Evolutionary conservation across 2,888 invertebrate genomes (phyloP).

Genomic region (Athripsodes cinereus): DNA sequence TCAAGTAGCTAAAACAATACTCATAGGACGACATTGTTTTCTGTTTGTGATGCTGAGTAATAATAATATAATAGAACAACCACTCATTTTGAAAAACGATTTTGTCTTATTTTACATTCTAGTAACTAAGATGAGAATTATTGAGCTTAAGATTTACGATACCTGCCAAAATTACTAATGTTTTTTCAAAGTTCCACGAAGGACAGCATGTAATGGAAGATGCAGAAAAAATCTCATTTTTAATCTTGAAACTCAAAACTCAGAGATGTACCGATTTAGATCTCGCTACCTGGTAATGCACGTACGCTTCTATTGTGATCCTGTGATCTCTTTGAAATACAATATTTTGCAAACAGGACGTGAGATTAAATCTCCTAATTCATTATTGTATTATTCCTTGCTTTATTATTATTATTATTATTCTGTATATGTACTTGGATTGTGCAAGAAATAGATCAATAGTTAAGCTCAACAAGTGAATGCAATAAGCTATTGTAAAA

Average conservation of each 20-base stretch:
- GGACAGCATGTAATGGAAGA: constrained; percentile 3
- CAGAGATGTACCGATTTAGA: constrained; percentile 2
- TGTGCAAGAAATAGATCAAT: constrained; percentile 11
- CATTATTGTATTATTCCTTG: no score
- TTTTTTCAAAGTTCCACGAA: constrained; percentile 7
- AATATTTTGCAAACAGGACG: constrained; percentile 27
- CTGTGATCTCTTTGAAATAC: constrained; percentile 19
- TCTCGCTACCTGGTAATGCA: constrained; percentile 17
- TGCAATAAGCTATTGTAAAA: no score
- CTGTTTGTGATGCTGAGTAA: no score
- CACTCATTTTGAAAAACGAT: no score
- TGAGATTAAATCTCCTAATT: constrained; percentile 17
- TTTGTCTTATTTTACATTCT: no score
- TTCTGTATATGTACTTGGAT: constrained; percentile 4
- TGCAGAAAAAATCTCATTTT: background rate
- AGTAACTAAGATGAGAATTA: no score
- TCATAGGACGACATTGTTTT: no score
- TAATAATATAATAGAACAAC: no score
- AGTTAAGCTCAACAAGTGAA: background rate
- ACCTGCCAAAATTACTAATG: constrained; percentile 1
- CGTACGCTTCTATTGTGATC: constrained; percentile 21
- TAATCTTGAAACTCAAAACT: constrained; percentile 9
- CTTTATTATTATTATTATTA: no score
- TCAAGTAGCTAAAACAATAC: no score
- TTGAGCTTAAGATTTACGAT: constrained; percentile 1